Evolutionary conservation across 1,140 invertebrate species (phyloP), one percentile per base, ranked within the genome.

Genomic region (Brachionus asplanchnoidis): DNA sequence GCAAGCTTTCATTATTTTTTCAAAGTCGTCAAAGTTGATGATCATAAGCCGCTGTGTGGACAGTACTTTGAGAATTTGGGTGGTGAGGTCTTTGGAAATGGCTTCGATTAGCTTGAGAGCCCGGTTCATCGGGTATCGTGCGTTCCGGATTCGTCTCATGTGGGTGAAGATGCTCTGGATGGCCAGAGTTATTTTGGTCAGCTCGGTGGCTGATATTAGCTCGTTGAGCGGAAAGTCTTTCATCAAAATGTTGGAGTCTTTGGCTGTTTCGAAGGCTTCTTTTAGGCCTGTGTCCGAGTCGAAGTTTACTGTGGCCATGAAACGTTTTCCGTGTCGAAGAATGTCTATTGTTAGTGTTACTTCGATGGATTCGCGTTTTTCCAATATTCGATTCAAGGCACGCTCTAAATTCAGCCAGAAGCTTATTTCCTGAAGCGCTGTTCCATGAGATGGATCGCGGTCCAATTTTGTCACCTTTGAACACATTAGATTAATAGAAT

Each of bases 331-430:
- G 91, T 97, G 95, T 88, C 99, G 99, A 3, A 99, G 90, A 86
- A 99, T 97, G 86, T 99, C 97, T 53, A 99, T 89, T 3, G 98
- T 99, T 9, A 99, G 90, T 1, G 95, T 93, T 12, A 99, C 95
- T 91, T 96, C 93, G 87, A 93, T 92, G 86, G 94, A 95, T 89
- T 99, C 97, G 80, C 97, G 91, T 88, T 98, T 99, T 88, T 99
- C 97, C 90, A 98, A 96, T 86, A 99, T 98, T 32, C 96, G 92
- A 87, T 97, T 93, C 5, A 99, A 90, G 4, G 97, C 97, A 87
- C 97, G 92, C 90, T 99, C 97, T 85, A 99, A 91, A 90, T 99
- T 99, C n/a, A 99, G 91, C 98, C 98, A 99, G 89, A 99, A 99
- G 46, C 95, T 97, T 78, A 99, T 98, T 91, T 99, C 98, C 91